phyloP scores from a whole-genome alignment of 1,140 invertebrate species.

The Condylostylus longicornis region DNA sequence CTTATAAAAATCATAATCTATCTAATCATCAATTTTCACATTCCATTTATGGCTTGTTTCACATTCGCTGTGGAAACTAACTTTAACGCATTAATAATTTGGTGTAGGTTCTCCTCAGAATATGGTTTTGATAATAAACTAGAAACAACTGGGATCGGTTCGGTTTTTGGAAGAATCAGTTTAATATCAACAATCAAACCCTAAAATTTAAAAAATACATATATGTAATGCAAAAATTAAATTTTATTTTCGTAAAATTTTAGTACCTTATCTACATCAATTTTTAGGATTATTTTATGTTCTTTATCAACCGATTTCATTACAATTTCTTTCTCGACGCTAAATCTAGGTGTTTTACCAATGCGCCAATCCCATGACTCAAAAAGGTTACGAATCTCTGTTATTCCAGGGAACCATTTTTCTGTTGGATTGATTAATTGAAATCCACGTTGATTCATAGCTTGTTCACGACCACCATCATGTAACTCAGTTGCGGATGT shows the following conservation, averaged over 20 bases:
- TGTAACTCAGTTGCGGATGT: constrained; percentile 46
- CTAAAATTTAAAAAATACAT: constrained; percentile 9
- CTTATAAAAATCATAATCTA: too few species aligned
- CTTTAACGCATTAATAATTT: constrained; percentile 24
- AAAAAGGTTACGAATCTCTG: constrained; percentile 46
- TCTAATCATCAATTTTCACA: too few species aligned
- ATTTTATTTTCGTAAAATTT: constrained; percentile 3
- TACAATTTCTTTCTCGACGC: constrained; percentile 35
- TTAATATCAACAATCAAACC: constrained; percentile 24
- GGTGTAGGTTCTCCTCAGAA: constrained; percentile 25
- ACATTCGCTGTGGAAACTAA: constrained; percentile 25
- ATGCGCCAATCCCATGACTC: constrained; percentile 75
- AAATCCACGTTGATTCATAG: constrained; percentile 59
- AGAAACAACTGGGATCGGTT: constrained; percentile 27
- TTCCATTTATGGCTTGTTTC: constrained; percentile 29
- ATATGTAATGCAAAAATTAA: background rate
- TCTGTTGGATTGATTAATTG: constrained; percentile 74
- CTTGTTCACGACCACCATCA: constrained; percentile 50
- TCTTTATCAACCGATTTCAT: constrained; percentile 19
- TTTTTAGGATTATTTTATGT: constrained; percentile 21
- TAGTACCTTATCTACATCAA: constrained; percentile 28
- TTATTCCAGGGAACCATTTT: constrained; percentile 69
- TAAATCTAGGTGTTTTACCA: constrained; percentile 77
- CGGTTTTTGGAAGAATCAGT: constrained; percentile 20
- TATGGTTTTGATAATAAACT: constrained; percentile 21